Evolutionary conservation across 1,140 invertebrate species (phyloP), one percentile per base, ranked within the genome.

Genomic region (Lysiphlebus fabarum): DNA sequence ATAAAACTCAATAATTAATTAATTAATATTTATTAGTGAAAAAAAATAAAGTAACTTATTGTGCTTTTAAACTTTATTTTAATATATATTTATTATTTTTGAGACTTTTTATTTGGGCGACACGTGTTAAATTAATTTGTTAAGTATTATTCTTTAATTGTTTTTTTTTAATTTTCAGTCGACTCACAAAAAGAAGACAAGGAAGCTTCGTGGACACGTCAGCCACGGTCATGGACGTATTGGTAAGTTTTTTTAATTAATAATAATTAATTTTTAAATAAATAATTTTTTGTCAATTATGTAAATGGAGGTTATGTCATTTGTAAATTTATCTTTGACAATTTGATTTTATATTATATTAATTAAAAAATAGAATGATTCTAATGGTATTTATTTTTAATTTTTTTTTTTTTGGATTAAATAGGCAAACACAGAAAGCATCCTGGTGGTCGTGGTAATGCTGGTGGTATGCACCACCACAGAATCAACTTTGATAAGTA

Each of bases 401-500:
- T n/a, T n/a, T n/a, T 36, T 49, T 49, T n/a, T 36, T 47, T 62
- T 7, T 49, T 12, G 77, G 83, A 26, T 26, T 62, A 45, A 47
- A 38, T 72, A 95, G 94, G 94, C 60, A 99, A 99, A 81, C 96
- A 99, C 82, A 90, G 98, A 70, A 99, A 99, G 85, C 97, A 99
- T 87, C 96, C 98, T 79, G 98, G 98, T 81, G 98, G 98, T 89
- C 91, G 98, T 75, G 98, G 98, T 94, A 99, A 99, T 80, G 97
- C 97, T 81, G 98, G 98, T 90, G 98, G 98, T 80, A 89, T 95
- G 84, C 96, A 98, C 81, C 98, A 99, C 76, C 98, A 99, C 78
- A 87, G 98, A 80, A 99, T 99, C 66, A 99, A 99, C 82, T 99
- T 98, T 80, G 98, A 99, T 82, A 99, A 99, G 85, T 99, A 99